Evolutionary conservation across 1,140 invertebrate genomes (phyloP).

Genomic region (Bombus balteatus): DNA sequence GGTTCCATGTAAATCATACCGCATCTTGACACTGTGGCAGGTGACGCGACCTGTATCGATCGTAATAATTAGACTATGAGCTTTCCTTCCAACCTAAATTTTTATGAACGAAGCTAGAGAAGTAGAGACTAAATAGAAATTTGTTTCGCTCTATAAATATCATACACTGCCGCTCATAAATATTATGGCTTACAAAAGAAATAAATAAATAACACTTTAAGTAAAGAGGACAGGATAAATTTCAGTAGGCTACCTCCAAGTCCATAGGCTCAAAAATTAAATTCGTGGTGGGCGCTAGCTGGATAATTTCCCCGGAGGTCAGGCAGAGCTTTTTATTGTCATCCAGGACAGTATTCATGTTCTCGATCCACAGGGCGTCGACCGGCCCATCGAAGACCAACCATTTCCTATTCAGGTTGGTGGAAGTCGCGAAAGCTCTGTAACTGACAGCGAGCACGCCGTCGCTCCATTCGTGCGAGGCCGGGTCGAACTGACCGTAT

Average conservation of each 20-base stretch:
- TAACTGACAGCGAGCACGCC: constrained; percentile 97
- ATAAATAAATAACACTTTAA: no score
- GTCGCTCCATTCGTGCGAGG: constrained; percentile 97
- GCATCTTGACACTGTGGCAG: constrained; percentile 93
- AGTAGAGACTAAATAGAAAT: neutral
- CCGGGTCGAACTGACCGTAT: constrained; percentile 97
- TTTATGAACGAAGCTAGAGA: neutral
- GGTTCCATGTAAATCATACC: constrained; percentile 99
- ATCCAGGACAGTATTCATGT: constrained; percentile 98
- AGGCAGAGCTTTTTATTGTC: constrained; percentile 97
- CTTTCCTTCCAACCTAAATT: neutral
- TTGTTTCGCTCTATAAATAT: no score
- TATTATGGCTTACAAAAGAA: no score
- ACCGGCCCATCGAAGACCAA: constrained; percentile 97
- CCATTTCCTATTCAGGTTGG: constrained; percentile 92
- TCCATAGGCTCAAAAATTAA: constrained; percentile 98
- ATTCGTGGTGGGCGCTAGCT: constrained; percentile 95
- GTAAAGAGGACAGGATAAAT: neutral
- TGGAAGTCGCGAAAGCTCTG: constrained; percentile 92
- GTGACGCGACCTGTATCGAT: constrained; percentile 89
- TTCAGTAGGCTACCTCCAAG: constrained; percentile 85
- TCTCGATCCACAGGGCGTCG: constrained; percentile 98
- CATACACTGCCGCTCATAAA: no score
- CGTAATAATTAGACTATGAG: neutral
- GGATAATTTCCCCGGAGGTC: constrained; percentile 97